Evolutionary conservation across 1,140 invertebrate species (phyloP).

Genomic region (Ceratina calcarata): DNA sequence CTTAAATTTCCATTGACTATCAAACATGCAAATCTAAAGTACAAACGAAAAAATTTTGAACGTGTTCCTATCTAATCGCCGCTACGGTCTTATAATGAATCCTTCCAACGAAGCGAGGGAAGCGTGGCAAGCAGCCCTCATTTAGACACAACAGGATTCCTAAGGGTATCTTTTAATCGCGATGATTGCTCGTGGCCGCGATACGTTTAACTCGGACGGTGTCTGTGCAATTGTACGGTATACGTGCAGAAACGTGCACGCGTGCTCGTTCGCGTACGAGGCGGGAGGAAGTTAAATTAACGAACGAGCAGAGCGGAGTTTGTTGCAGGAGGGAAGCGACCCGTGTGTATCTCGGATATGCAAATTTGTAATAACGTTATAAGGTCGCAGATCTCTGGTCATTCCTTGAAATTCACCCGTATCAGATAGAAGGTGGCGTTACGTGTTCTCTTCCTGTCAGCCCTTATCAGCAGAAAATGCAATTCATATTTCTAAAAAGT

Average conservation of each 20-base stretch:
- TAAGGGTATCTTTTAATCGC: slow-evolving; percentile 25
- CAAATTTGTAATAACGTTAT: slow-evolving; percentile 45
- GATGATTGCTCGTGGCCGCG: slow-evolving; percentile 11
- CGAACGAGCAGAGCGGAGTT: background rate
- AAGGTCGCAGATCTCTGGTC: slow-evolving; percentile 11
- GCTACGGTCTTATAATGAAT: too few species aligned
- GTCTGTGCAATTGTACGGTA: too few species aligned
- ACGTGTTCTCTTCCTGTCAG: background rate
- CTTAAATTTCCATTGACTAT: too few species aligned
- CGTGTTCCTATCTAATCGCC: too few species aligned
- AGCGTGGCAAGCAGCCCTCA: background rate
- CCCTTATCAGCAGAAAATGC: background rate
- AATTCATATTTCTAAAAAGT: too few species aligned
- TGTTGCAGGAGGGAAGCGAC: slow-evolving; percentile 31
- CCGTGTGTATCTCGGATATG: slow-evolving; percentile 42
- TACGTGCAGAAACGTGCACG: too few species aligned
- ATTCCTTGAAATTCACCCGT: slow-evolving; percentile 30
- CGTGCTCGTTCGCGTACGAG: background rate
- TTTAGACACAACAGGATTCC: background rate
- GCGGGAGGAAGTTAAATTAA: slow-evolving; percentile 43
- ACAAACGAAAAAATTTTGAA: too few species aligned
- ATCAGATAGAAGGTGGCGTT: slow-evolving; percentile 31
- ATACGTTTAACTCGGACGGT: background rate
- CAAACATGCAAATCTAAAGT: too few species aligned
- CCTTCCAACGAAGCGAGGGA: too few species aligned